Percentiles rank a stretch among this genome's conserved stretches.
phyloP scores from a whole-genome alignment of 2,113 vertebrate species.

The Oxygymnocypris stewartii region DNA sequence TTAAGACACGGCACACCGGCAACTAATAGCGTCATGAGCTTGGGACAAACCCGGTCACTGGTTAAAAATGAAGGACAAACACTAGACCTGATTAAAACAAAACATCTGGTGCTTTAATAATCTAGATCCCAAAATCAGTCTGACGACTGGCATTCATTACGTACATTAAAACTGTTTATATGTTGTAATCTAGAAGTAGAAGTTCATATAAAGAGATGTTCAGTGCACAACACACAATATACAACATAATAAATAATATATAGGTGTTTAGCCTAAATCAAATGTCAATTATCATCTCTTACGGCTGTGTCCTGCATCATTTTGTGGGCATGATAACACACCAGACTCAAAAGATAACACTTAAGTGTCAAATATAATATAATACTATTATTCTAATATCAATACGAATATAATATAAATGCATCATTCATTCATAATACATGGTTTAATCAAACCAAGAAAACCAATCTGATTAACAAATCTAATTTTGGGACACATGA shows the following conservation, averaged over 20 bases:
- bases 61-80: conserved; percentile 54
- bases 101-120: conserved; percentile 72
- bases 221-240: neutral
- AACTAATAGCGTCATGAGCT: conserved; percentile 4
- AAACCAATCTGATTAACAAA: neutral
- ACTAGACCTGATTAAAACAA: conserved; percentile 69
- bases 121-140: conserved; percentile 59
- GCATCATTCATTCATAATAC: too few species aligned
- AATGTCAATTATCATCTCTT: neutral
- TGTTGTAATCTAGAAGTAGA: neutral
- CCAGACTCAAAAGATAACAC: neutral
- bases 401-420: too few species aligned
- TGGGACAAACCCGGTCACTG: conserved; percentile 51
- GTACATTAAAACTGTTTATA: neutral
- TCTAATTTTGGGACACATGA: neutral
- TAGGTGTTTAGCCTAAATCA: neutral
- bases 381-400: too few species aligned
- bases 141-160: conserved; percentile 38
- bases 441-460: too few species aligned
- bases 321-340: neutral
- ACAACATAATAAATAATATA: neutral
- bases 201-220: neutral
- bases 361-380: too few species aligned
- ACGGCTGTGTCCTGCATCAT: neutral
- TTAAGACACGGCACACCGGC: neutral